Evolutionary conservation across 2,797 vertebrate species (phyloP), one percentile per base, ranked within the genome.

Genomic region (Falco berigora): DNA sequence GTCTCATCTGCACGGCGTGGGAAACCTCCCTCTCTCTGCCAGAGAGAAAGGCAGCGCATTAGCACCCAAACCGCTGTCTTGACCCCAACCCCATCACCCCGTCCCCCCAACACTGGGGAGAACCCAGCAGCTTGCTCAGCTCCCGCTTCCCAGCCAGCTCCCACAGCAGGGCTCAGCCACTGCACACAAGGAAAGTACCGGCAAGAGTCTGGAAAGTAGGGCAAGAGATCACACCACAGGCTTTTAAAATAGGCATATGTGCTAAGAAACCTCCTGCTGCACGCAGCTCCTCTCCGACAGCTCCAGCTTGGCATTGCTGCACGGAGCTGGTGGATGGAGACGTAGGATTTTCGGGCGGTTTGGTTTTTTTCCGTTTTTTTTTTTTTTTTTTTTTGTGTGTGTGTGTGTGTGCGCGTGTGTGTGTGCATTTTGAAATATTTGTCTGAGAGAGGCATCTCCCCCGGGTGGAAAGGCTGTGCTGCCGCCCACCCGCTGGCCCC

Each of bases 221-320:
- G 95, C 95, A 84, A 92, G 94, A 81, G 91, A 94, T 89, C 92
- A 91, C 93, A 36, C 96, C 91, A 94, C 46, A 77, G 75, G 91
- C 86, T 94, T 94, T 92, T 89, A 93, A 94, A 94, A 94, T 87
- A 93, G 96, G 87, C 92, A 85, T 92, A 92, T 69, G 89, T 64
- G 93, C 93, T 53, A 87, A 78, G 86, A 94, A 95, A 81, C 87
- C 91, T 84, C 92, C 93, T 34, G 62, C 93, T 8, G 58, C 91
- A 86, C 88, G 24, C 95, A 92, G 68, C 58, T 87, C 71, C 88
- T 81, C 90, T 81, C 92, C 28, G 19, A 78, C 92, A 94, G 58
- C 91, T 92, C 91, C 91, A 88, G 76, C 86, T 76, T 56, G 53
- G 94, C 89, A 71, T 32, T 59, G 32, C 76, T 77, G 83, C 89